Base-by-base conservation (phyloP, 2,113 vertebrate species). In the Tympanuchus pallidicinctus region DNA sequence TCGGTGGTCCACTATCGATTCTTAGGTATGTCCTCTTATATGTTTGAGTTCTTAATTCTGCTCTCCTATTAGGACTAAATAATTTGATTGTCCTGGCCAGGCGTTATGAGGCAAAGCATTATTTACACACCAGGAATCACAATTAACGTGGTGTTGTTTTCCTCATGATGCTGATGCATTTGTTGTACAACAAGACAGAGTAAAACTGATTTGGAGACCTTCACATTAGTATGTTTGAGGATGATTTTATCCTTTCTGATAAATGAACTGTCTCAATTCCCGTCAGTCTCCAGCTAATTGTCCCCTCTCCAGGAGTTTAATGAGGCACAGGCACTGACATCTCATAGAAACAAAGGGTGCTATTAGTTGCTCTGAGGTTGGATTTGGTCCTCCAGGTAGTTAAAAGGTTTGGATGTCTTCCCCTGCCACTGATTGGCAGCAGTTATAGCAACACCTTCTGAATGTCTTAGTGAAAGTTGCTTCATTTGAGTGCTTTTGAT, bases 251-350 rank as follows among this genome's bases (percentile, higher is more conserved):
- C 59, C 47, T 57, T 82, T 65, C 66, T 93, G 80, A 59, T 91
- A 96, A 95, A 92, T 48, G 80, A 88, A 78, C 73, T 88, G 74
- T 38, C 45, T 93, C 73, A 94, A 90, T 87, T 94, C 80, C 83
- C 77, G 74, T 71, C 81, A 79, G 56, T 80, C 71, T 79, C 22
- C 81, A 82, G 77, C 71, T 92, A 84, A 95, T 86, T 94, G 82
- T 87, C 48, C 84, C 72, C 79, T 89, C 86, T 73, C 57, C 59
- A 0, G 0, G 64, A 66, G 67, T 66, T 94, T 84, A 95, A 91
- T 89, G 89, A 87, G 48, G 54, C 86, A 83, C 2, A 11, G 74
- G 28, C 63, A 36, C 76, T 71, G 83, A 57, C 76, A 91, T 92
- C 80, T 82, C 45, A 16, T 56, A 6, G 80, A 88, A 92, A 16